Percentiles rank a stretch among this genome's conserved stretches.
Conservation (phyloP, 2,888 invertebrate genomes). For the Nephrotoma flavescens region DNA sequence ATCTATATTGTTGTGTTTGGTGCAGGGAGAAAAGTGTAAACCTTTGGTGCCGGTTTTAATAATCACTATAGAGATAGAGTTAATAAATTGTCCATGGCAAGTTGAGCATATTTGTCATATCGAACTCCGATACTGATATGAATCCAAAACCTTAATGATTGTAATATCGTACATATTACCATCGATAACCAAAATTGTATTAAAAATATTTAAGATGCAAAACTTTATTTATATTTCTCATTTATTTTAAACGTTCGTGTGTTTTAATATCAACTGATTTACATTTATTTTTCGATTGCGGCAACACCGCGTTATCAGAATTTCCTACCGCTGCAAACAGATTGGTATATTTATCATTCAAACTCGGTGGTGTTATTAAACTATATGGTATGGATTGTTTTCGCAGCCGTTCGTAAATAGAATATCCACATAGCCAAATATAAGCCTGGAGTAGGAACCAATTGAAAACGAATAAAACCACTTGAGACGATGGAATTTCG, state of each 20-base stretch:
- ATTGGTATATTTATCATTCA: not conserved
- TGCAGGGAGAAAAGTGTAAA: too few relatives aligned
- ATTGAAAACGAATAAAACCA: not conserved
- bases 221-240: too few relatives aligned
- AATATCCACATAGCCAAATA: not conserved
- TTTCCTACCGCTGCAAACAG: not conserved
- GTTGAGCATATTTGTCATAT: too few relatives aligned
- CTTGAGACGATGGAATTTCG: not conserved
- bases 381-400: not conserved
- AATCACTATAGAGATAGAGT: too few relatives aligned
- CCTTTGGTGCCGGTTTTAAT: too few relatives aligned
- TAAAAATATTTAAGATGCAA: too few relatives aligned
- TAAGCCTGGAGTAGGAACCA: not conserved
- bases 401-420: not conserved
- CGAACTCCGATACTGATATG: too few relatives aligned
- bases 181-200: too few relatives aligned
- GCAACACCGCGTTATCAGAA: not conserved
- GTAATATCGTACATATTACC: too few relatives aligned
- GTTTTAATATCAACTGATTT: not conserved
- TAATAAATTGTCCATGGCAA: too few relatives aligned
- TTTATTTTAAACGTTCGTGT: not conserved
- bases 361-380: not conserved
- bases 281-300: not conserved
- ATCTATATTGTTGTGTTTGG: too few relatives aligned
- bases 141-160: too few relatives aligned